Base-by-base conservation (phyloP, 2,797 vertebrate genomes). In the Podargus strigoides region DNA sequence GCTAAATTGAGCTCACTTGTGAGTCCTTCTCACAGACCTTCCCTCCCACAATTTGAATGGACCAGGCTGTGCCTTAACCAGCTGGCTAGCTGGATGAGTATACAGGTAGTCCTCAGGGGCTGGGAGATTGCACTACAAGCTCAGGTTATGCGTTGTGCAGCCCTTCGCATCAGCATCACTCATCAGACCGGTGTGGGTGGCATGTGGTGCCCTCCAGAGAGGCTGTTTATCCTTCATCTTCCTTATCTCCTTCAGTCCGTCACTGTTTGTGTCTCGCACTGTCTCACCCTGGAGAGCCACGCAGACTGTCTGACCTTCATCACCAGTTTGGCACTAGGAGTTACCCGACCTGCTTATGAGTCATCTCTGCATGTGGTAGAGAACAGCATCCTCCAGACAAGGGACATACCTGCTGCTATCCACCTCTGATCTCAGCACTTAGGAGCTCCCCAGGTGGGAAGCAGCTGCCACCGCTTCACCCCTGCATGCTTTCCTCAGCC, bases 301-400 rank as follows among this genome's bases (percentile, higher is more conserved):
- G 1, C 77, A 74, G 59, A 23, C 70, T 62, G 72, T 56, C 60
- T 64, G 88, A 90, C 94, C 88, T 93, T 59, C 92, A 67, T 79
- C 93, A 85, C 59, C 84, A 79, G 28, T 59, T 55, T 95, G 88
- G 93, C 95, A 94, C 67, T 60, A 59, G 74, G 85, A 95, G 17
- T 93, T 67, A 77, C 93, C 86, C 8, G 2, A 90, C 90, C 89
- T 89, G 94, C 89, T 96, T 67, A 8, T 87, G 91, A 95, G 60
- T 93, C 70, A 89, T 53, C 67, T 63, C 77, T 76, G 63, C 47
- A 14, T 0, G 6, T 42, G 44, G 36, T 14, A 37, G 56, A 67
- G 86, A 93, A 28, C 44, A 91, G 59, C 42, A 83, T 52, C 50
- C 68, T 85, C 37, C 23, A 79, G 64, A 77, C 34, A 68, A 76